phyloP scores from a whole-genome alignment of 2,113 vertebrate genomes.

The Fukomys damarensis region DNA sequence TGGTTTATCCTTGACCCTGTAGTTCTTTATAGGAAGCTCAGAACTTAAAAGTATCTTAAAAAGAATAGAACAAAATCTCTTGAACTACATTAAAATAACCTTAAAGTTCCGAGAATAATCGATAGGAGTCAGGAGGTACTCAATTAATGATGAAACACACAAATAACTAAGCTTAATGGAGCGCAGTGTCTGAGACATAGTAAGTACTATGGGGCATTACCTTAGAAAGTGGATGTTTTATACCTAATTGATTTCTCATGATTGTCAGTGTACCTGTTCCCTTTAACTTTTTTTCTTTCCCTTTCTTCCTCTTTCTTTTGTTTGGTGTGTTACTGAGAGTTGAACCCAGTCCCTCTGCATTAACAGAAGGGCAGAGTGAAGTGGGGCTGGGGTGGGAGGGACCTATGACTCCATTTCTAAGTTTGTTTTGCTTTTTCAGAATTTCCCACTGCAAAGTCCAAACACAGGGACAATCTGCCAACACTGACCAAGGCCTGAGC shows the following conservation, averaged over 20 bases:
- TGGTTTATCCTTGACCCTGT: slow-evolving; percentile 36
- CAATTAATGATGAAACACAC: slow-evolving; percentile 75
- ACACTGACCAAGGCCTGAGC: background rate
- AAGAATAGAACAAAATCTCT: slow-evolving; percentile 62
- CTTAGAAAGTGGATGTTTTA: slow-evolving; percentile 59
- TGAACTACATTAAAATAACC: slow-evolving; percentile 60
- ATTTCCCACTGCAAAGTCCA: background rate
- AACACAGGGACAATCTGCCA: background rate
- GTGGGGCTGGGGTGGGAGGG: too few relatives aligned
- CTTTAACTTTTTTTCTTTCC: background rate
- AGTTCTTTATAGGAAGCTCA: slow-evolving; percentile 57
- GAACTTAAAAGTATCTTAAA: slow-evolving; percentile 67
- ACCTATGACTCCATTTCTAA: background rate
- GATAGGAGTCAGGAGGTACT: slow-evolving; percentile 71
- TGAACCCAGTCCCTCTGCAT: background rate
- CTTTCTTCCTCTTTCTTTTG: background rate
- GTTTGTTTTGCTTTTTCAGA: background rate
- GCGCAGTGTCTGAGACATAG: background rate
- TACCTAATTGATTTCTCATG: slow-evolving; percentile 68
- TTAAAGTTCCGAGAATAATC: slow-evolving; percentile 72
- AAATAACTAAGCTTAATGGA: slow-evolving; percentile 76
- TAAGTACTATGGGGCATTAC: slow-evolving; percentile 38
- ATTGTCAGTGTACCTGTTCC: background rate
- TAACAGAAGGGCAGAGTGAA: slow-evolving; percentile 6
- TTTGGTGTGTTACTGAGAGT: background rate